Conservation (phyloP, 1,140 invertebrate genomes). For the Glossosoma conforme region DNA sequence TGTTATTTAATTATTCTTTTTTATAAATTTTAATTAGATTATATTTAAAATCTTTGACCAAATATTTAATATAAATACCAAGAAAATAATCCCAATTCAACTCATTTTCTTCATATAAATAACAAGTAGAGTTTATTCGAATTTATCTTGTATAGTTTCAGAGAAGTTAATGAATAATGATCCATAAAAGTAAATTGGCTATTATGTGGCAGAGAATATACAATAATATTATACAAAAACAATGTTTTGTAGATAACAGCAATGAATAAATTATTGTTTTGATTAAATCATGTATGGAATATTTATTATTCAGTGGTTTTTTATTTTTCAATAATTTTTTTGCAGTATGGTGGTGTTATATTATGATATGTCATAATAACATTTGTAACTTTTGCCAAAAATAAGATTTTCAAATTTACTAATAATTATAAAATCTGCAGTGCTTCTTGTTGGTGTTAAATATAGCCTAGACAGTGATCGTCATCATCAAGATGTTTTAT, state of each 20-base stretch:
- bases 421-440: no score
- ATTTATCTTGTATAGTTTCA: background rate
- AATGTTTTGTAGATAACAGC: background rate
- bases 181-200: background rate
- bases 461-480: no score
- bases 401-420: no score
- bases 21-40: no score
- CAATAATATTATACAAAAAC: background rate
- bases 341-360: background rate
- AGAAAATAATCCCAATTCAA: no score
- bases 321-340: background rate
- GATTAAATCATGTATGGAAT: background rate
- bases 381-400: slow-evolving; percentile 1
- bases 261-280: background rate
- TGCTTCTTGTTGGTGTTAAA: no score
- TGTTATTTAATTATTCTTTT: no score
- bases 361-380: background rate
- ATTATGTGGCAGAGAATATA: background rate
- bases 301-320: background rate
- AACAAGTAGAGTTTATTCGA: background rate
- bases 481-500: no score
- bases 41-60: no score
- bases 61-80: no score
- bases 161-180: background rate
- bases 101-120: no score